These are phyloP conservation scores for Papilio gigon DNA, from an alignment of 2,888 invertebrate species.

Conservation along the genomic window DNA sequence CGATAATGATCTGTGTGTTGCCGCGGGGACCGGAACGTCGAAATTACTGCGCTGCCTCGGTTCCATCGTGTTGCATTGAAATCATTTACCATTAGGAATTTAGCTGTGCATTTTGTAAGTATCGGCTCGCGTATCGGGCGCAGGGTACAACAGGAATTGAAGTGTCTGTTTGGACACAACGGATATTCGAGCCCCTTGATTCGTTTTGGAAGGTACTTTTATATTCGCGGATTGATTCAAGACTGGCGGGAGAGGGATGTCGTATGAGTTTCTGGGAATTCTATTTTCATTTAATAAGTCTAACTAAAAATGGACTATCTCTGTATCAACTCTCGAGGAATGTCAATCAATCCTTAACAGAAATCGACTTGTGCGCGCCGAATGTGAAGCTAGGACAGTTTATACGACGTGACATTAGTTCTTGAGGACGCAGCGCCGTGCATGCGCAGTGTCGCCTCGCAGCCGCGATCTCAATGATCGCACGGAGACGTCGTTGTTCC, in stretches of 20 bases:
- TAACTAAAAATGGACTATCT: not conserved
- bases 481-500: too few species aligned
- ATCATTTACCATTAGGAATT: constrained; percentile 17
- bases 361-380: constrained; percentile 6
- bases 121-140: not conserved
- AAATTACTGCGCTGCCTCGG: constrained; percentile 9
- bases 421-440: not conserved
- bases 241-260: too few species aligned
- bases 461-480: too few species aligned
- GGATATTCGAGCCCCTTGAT: too few species aligned
- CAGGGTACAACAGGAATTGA: too few species aligned
- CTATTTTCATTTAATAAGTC: constrained; percentile 12
- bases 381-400: not conserved
- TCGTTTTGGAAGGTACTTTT: too few species aligned
- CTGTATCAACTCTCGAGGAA: constrained; percentile 20
- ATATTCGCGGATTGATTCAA: too few species aligned
- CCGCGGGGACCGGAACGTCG: constrained; percentile 3
- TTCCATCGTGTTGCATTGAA: constrained; percentile 5
- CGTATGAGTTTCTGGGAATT: too few species aligned
- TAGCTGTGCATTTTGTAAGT: not conserved
- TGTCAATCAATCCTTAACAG: constrained; percentile 26
- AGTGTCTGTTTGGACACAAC: too few species aligned
- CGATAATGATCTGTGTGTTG: constrained; percentile 34
- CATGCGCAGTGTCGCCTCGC: too few species aligned
- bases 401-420: not conserved